Evolutionary conservation across 1,140 invertebrate species (phyloP), one percentile per base, ranked within the genome.

Genomic region (Littorina saxatilis): DNA sequence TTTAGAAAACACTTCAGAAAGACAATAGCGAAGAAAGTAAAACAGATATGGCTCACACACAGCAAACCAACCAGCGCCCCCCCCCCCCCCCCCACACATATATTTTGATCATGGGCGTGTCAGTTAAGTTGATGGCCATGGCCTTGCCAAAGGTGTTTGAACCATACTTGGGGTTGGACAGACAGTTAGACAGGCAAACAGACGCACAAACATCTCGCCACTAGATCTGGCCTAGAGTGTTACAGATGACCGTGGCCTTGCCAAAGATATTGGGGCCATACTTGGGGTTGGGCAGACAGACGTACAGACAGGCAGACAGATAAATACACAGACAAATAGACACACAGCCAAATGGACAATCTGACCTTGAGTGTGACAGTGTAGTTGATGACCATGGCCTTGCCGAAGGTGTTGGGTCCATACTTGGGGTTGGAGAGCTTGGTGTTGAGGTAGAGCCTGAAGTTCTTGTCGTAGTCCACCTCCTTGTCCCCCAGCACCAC

Each of bases 301-400:
- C 5, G 23, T 7, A 66, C 11, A 23, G 61, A 5, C 7, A 66
- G 61, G 32, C 5, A 66, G 5, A 23, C n/a, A 66, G 61, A 66
- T 11, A 66, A 66, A 66, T 11, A 5, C n/a, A 66, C n/a, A 66
- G 5, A 9, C 11, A 66, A 23, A 5, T 7, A 9, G 61, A 66
- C n/a, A 66, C 7, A 66, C 7, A 66, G 61, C n/a, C 5, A 66
- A 35, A 66, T 27, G 5, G 61, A 66, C 5, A 47, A 47, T 9
- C 43, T 47, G 90, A 95, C 95, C 79, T 94, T 94, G 50, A 95
- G 92, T 0, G 96, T 97, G 1, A 97, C 96, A 23, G 95, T 96
- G 86, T 96, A 98, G 92, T 98, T 98, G 50, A 98, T 97, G 20
- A 98, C 95, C 79, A 95, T 94, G 0, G 96, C 95, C 90, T 96